Evolutionary conservation across 2,797 vertebrate genomes (phyloP).

Genomic region (Gymnothorax reevesii): DNA sequence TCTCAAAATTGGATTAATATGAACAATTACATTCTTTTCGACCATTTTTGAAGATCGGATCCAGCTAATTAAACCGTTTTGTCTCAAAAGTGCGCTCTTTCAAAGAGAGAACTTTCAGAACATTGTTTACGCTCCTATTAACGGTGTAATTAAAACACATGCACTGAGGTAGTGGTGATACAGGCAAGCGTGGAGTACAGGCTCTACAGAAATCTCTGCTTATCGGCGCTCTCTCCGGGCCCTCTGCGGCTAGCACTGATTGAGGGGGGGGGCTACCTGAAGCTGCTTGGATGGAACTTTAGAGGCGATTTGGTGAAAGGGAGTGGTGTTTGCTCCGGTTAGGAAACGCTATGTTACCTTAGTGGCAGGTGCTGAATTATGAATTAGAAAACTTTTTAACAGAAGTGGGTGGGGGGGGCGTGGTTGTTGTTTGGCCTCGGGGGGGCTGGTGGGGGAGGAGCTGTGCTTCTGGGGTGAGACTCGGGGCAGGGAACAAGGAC

Average conservation of each 20-base stretch:
- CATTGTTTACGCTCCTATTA: constrained; percentile 52
- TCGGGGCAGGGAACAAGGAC: not conserved
- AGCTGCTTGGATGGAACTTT: constrained; percentile 57
- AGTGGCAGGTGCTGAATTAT: constrained; percentile 70
- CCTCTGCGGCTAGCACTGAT: constrained; percentile 38
- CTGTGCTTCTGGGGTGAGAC: not conserved
- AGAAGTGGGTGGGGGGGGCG: constrained; percentile 57
- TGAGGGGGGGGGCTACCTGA: constrained; percentile 29
- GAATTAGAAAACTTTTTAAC: constrained; percentile 46
- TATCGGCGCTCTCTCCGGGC: constrained; percentile 48
- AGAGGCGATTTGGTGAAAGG: constrained; percentile 44
- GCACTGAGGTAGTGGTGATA: constrained; percentile 40
- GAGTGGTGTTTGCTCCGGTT: constrained; percentile 33
- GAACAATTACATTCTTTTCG: constrained; percentile 37
- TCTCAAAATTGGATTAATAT: constrained; percentile 47
- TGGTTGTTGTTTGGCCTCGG: constrained; percentile 26
- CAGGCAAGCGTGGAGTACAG: constrained; percentile 38
- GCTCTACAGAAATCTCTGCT: constrained; percentile 43
- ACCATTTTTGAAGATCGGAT: constrained; percentile 28
- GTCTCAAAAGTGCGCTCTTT: constrained; percentile 35
- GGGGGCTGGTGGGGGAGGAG: constrained; percentile 38
- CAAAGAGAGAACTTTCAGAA: constrained; percentile 49
- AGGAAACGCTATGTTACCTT: constrained; percentile 53
- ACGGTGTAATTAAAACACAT: constrained; percentile 57
- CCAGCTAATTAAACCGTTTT: constrained; percentile 47